These are phyloP conservation scores for Tragelaphus oryx DNA, from an alignment of 2,797 vertebrate species.

Conservation along the genomic window DNA sequence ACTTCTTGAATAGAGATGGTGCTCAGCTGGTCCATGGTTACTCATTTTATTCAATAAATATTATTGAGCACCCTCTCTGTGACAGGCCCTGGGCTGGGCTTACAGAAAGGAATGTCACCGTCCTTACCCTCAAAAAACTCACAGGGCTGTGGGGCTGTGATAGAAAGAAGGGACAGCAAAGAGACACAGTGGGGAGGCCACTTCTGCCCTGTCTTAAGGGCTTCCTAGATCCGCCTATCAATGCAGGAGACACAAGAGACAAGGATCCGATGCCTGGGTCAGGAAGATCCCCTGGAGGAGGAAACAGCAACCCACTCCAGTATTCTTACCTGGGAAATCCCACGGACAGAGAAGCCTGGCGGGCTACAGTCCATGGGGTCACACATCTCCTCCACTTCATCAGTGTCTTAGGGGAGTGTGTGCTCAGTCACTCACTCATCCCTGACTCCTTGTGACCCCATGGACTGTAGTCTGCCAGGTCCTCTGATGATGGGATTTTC, in stretches of 20 bases:
- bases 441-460: neutral
- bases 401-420: no score
- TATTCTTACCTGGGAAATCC: neutral
- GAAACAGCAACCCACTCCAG: neutral
- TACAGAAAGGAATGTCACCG: neutral
- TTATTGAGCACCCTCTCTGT: neutral
- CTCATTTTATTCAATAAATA: neutral
- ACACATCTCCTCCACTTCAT: no score
- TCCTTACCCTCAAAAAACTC: neutral
- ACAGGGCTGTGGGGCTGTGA: neutral
- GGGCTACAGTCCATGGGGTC: neutral
- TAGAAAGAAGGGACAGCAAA: fast-evolving
- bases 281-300: neutral
- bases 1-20: neutral
- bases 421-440: neutral
- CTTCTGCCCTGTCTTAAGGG: neutral
- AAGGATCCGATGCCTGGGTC: neutral
- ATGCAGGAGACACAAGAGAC: neutral
- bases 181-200: neutral
- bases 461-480: neutral
- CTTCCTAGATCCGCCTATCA: neutral
- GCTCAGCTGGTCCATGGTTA: neutral
- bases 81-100: neutral
- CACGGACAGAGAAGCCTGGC: neutral
- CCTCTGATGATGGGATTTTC: neutral